Evolutionary conservation across 1,140 invertebrate species (phyloP).

Genomic region (Camponotus pennsylvanicus): DNA sequence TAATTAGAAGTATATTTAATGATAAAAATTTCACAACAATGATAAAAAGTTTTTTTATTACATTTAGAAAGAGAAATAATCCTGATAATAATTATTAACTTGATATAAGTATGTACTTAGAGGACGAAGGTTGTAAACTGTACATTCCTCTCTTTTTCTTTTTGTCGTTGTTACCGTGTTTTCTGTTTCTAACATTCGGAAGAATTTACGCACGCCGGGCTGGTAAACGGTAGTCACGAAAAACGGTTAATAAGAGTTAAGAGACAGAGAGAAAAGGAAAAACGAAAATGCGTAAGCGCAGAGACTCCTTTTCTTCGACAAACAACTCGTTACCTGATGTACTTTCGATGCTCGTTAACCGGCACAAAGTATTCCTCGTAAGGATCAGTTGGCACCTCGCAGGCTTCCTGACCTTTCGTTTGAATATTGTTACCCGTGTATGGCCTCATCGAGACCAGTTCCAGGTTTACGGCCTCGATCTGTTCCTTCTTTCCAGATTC

Average conservation of each 20-base stretch:
- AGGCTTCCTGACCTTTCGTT: conserved; percentile 91
- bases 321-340: conserved; percentile 89
- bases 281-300: conserved; percentile 41
- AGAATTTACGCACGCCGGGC: conserved; percentile 62
- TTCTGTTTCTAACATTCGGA: conserved; percentile 1
- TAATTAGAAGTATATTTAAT: neutral
- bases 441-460: conserved; percentile 92
- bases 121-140: neutral
- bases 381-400: conserved; percentile 88
- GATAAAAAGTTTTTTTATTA: too few relatives aligned
- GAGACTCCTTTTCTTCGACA: conserved; percentile 31
- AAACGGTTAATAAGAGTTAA: conserved; percentile 69
- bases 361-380: conserved; percentile 95
- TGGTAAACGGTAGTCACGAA: conserved; percentile 69
- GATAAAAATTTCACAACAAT: neutral
- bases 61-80: neutral
- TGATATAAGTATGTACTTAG: neutral
- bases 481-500: conserved; percentile 85
- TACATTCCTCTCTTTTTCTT: neutral
- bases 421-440: conserved; percentile 88
- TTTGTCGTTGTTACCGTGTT: neutral
- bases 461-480: conserved; percentile 92
- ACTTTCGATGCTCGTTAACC: conserved; percentile 94
- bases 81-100: neutral
- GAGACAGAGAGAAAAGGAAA: conserved; percentile 49